Conservation (phyloP, 2,888 invertebrate species). For the Chaitophorus viminalis region DNA sequence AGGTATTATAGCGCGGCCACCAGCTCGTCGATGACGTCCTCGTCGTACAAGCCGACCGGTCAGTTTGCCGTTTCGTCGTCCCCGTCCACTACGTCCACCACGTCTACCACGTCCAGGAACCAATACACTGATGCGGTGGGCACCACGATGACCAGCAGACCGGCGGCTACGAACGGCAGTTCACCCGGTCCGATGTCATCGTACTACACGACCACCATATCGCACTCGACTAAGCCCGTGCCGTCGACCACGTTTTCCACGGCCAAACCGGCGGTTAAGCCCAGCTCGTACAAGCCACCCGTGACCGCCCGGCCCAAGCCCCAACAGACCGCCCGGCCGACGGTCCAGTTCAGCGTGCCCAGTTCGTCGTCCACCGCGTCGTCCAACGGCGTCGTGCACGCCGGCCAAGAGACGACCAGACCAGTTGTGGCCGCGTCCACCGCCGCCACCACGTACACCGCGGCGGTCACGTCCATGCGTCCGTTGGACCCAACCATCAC, state of each 20-base stretch:
- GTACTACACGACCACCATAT: conserved; percentile 56
- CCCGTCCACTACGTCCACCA: conserved; percentile 62
- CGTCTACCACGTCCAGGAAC: conserved; percentile 7
- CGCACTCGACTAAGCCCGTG: conserved; percentile 54
- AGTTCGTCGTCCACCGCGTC: conserved; percentile 46
- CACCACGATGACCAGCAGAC: not conserved
- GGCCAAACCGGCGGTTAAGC: conserved; percentile 42
- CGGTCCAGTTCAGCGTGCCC: conserved; percentile 68
- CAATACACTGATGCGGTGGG: conserved; percentile 25
- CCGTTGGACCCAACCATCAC: conserved; percentile 14
- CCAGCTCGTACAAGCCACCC: conserved; percentile 58
- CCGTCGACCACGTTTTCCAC: conserved; percentile 48
- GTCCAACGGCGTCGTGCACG: conserved; percentile 20
- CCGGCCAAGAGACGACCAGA: conserved; percentile 9
- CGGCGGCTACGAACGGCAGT: conserved; percentile 14
- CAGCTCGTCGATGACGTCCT: conserved; percentile 60
- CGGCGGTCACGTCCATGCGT: conserved; percentile 10
- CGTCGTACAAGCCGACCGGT: conserved; percentile 63
- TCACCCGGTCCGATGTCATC: conserved; percentile 48
- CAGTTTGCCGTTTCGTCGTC: conserved; percentile 61
- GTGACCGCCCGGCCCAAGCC: conserved; percentile 62
- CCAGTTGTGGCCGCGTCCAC: conserved; percentile 31
- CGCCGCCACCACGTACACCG: conserved; percentile 16
- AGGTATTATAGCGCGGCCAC: conserved; percentile 64
- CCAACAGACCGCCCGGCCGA: conserved; percentile 64